These are phyloP conservation scores for Onychostoma macrolepis DNA, from an alignment of 2,113 vertebrate species.

Conservation along the genomic window DNA sequence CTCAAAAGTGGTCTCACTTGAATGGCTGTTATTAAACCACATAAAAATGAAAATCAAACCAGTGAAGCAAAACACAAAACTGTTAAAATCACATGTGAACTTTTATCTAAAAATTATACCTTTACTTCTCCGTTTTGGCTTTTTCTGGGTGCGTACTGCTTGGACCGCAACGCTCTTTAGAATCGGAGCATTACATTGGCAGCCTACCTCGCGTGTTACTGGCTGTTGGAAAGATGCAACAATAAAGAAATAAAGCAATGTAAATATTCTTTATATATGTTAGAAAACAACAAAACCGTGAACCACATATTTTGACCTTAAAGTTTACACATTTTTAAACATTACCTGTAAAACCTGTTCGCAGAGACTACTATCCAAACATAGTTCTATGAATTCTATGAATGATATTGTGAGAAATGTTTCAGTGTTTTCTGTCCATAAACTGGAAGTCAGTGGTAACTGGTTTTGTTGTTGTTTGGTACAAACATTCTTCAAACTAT, in stretches of 20 bases:
- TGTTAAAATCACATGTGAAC: background rate
- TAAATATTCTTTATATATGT: background rate
- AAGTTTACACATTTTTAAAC: background rate
- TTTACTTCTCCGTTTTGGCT: slow-evolving; percentile 27
- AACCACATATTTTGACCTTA: background rate
- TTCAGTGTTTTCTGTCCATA: background rate
- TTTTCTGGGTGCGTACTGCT: slow-evolving; percentile 3
- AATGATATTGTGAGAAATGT: background rate
- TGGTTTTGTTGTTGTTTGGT: background rate
- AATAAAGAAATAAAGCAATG: background rate
- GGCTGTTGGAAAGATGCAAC: background rate
- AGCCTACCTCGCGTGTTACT: background rate
- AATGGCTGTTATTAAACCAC: slow-evolving; percentile 16
- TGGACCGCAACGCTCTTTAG: slow-evolving; percentile 19
- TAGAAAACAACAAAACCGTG: background rate
- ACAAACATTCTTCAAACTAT: background rate
- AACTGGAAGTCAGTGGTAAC: background rate
- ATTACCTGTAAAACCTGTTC: background rate
- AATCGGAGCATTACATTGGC: slow-evolving; percentile 2
- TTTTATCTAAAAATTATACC: background rate
- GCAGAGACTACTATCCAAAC: background rate
- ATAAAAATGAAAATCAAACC: background rate
- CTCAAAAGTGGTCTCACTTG: slow-evolving; percentile 23
- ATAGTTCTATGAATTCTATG: background rate
- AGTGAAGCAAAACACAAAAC: background rate